These are phyloP conservation scores for Drosophila subobscura DNA, from an alignment of 1,140 invertebrate species.

Conservation along the genomic window DNA sequence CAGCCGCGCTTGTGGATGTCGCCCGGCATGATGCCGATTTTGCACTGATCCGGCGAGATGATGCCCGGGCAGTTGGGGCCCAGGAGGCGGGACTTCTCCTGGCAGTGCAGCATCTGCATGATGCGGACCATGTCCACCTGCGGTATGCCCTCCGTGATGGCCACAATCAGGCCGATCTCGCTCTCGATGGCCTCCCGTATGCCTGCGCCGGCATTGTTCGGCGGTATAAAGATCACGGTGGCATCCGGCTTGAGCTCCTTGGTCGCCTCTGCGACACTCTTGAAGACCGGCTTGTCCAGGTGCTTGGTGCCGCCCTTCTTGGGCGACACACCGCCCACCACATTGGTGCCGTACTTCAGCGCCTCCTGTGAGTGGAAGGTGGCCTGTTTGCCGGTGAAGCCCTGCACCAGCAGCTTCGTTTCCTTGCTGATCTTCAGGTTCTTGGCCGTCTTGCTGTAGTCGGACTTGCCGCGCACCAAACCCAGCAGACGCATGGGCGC, in stretches of 20 bases:
- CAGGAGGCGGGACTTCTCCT: conserved; percentile 96
- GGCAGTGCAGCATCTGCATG: conserved; percentile 92
- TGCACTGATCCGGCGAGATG: conserved; percentile 97
- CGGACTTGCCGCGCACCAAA: conserved; percentile 60
- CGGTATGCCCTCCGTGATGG: conserved; percentile 99
- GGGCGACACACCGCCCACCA: conserved; percentile 98
- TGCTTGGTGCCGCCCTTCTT: conserved; percentile 97
- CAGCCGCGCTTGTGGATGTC: conserved; percentile 96
- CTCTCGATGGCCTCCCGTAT: conserved; percentile 98
- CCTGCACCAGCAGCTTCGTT: conserved; percentile 97
- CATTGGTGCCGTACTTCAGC: conserved; percentile 98
- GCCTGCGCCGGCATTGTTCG: conserved; percentile 94
- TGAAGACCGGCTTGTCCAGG: conserved; percentile 97
- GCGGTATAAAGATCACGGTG: conserved; percentile 98
- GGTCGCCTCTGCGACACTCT: conserved; percentile 91
- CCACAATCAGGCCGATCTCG: conserved; percentile 98
- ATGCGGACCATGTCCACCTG: conserved; percentile 99
- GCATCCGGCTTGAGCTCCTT: conserved; percentile 93
- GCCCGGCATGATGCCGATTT: conserved; percentile 99
- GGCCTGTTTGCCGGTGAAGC: conserved; percentile 98
- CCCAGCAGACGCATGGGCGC: neutral
- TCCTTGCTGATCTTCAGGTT: conserved; percentile 92
- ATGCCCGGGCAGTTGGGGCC: conserved; percentile 99
- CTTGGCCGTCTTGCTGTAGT: conserved; percentile 86
- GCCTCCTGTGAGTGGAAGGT: conserved; percentile 97